Conservation (phyloP, 2,797 vertebrate genomes). For the Leuciscus waleckii region DNA sequence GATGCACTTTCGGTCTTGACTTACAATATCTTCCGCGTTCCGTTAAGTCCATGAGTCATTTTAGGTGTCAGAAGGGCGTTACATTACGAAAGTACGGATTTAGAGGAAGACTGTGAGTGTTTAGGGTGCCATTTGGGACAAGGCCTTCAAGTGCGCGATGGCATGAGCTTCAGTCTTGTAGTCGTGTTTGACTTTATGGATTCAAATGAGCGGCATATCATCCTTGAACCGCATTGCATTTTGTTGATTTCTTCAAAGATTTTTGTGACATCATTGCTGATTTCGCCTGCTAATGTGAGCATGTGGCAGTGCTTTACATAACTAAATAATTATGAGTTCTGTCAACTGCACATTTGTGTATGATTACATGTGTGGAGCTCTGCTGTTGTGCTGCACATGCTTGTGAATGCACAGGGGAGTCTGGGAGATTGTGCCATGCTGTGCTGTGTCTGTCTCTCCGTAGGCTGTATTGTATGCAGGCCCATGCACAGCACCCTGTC, state of each 20-base stretch:
- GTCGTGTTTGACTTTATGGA: not conserved
- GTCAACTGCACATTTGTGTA: not conserved
- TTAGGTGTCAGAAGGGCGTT: too few species aligned
- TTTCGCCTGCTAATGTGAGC: not conserved
- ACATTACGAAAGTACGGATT: too few species aligned
- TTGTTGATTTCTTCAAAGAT: not conserved
- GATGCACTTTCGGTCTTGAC: too few species aligned
- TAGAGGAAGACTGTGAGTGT: too few species aligned
- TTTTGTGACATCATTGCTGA: not conserved
- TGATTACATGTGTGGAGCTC: constrained; percentile 4
- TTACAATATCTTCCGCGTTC: too few species aligned
- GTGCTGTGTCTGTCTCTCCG: constrained; percentile 37
- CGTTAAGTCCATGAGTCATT: too few species aligned
- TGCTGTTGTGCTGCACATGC: not conserved
- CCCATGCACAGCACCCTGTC: constrained; percentile 85
- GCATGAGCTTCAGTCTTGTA: not conserved
- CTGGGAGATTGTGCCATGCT: constrained; percentile 41
- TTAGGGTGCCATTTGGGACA: too few species aligned
- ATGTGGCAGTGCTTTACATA: constrained; percentile 5
- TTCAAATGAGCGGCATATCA: not conserved
- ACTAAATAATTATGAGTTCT: not conserved
- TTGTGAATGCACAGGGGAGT: constrained; percentile 34
- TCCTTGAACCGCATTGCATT: not conserved
- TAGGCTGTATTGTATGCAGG: constrained; percentile 87
- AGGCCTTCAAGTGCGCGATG: not conserved